These are phyloP conservation scores for Rhabdomys dilectus DNA, from an alignment of 2,113 vertebrate species.

Conservation along the genomic window DNA sequence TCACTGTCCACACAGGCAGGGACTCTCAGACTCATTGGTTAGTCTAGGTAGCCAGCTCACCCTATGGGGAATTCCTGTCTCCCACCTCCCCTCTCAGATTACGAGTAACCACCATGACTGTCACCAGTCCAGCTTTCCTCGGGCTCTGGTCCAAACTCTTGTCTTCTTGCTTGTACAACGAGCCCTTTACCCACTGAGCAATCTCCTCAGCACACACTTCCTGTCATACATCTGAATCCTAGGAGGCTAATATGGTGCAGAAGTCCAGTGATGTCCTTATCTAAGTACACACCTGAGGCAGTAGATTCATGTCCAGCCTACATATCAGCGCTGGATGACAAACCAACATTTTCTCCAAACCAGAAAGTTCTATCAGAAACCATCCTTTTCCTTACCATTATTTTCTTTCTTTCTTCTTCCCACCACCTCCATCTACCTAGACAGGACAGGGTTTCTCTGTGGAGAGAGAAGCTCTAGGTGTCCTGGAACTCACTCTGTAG, in stretches of 20 bases:
- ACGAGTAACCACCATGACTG: background rate
- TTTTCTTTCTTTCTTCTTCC: background rate
- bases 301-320: background rate
- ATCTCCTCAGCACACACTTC: background rate
- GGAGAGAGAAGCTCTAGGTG: background rate
- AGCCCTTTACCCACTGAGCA: background rate
- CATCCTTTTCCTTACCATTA: background rate
- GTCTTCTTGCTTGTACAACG: background rate
- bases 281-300: background rate
- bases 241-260: background rate
- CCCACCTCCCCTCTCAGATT: background rate
- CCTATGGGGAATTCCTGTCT: background rate
- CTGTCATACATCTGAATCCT: background rate
- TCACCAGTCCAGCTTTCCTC: background rate
- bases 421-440: too few species aligned
- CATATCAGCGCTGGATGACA: slow-evolving; percentile 35
- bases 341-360: slow-evolving; percentile 39
- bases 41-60: background rate
- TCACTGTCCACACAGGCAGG: background rate
- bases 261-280: background rate
- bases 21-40: background rate
- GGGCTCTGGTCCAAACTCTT: background rate
- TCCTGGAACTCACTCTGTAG: background rate
- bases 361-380: background rate
- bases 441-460: background rate